Base-by-base conservation (phyloP, 2,113 vertebrate genomes). In the Phycodurus eques region DNA sequence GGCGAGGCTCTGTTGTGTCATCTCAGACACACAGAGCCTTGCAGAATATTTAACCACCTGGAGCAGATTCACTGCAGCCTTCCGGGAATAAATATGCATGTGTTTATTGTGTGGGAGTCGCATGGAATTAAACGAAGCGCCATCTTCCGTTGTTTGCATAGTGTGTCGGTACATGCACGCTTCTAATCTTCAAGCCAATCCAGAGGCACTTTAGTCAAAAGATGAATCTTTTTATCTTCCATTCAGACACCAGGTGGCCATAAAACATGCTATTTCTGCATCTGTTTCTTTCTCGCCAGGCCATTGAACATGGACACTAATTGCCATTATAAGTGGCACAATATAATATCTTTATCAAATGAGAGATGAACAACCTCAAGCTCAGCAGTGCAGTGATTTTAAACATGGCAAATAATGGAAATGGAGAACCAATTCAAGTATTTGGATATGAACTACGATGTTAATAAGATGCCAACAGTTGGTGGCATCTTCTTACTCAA, bases 1-100 rank as follows among this genome's bases (percentile, higher is more conserved):
- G 9, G 8, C 70, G 76, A n/a, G 49, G 31, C 76, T 81, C 67
- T 59, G 46, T 71, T 70, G 63, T 60, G 71, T 67, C 43, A 39
- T 80, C 51, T 66, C 72, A 83, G 73, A 74, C 80, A 75, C 69
- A 71, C n/a, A 77, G 76, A 76, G 70, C 33, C 73, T 71, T 78
- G 73, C 59, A 8, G 1, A 66, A 9, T 54, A 56, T 74, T 70
- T 67, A 9, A 62, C 54, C 67, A 46, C 67, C 57, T 62, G 19
- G 20, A 62, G 47, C 61, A 44, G 53, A 43, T 66, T 73, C 47
- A 67, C 75, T 70, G 35, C 12, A 65, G 57, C 17, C 62, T 78
- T 43, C 57, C 75, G 20, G 33, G 13, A 8, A 53, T 42, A 67
- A 8, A 53, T 46, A 67, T 35, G 31, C 9, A 33, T 47, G 8